These are phyloP conservation scores for Ageneiosus marmoratus DNA, from an alignment of 2,113 vertebrate genomes.

Conservation along the genomic window DNA sequence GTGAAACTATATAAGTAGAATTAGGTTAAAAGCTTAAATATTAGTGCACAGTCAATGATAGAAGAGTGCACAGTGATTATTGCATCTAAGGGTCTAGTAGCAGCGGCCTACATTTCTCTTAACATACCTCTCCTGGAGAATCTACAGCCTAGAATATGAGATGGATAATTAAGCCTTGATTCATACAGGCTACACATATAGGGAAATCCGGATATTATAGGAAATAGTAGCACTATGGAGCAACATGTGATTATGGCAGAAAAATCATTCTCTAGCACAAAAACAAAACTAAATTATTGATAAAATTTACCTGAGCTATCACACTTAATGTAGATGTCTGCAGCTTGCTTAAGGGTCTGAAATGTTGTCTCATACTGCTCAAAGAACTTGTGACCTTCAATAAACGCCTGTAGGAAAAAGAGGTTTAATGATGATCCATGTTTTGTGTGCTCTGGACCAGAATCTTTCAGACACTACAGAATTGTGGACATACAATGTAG, in stretches of 20 bases:
- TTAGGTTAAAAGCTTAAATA: constrained; percentile 19
- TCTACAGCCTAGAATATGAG: constrained; percentile 72
- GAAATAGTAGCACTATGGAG: background rate
- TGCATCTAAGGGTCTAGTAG: constrained; percentile 17
- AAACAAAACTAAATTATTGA: background rate
- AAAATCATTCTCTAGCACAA: constrained; percentile 2
- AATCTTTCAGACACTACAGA: background rate
- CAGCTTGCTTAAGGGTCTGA: constrained; percentile 84
- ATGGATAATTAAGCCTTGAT: constrained; percentile 59
- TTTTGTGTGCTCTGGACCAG: background rate
- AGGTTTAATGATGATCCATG: background rate
- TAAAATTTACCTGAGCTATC: constrained; percentile 85
- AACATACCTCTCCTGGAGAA: constrained; percentile 72
- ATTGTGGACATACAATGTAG: constrained; percentile 82
- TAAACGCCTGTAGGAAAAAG: constrained; percentile 79
- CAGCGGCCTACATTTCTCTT: constrained; percentile 48
- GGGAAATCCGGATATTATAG: background rate
- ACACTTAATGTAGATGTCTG: constrained; percentile 89
- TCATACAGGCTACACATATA: constrained; percentile 30
- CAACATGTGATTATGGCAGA: constrained; percentile 6
- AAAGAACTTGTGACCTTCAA: constrained; percentile 94
- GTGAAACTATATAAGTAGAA: constrained; percentile 5
- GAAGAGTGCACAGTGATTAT: constrained; percentile 7
- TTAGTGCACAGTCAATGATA: constrained; percentile 29
- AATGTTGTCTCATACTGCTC: constrained; percentile 93